Evolutionary conservation across 1,140 invertebrate species (phyloP).

Genomic region (Elysia chlorotica): DNA sequence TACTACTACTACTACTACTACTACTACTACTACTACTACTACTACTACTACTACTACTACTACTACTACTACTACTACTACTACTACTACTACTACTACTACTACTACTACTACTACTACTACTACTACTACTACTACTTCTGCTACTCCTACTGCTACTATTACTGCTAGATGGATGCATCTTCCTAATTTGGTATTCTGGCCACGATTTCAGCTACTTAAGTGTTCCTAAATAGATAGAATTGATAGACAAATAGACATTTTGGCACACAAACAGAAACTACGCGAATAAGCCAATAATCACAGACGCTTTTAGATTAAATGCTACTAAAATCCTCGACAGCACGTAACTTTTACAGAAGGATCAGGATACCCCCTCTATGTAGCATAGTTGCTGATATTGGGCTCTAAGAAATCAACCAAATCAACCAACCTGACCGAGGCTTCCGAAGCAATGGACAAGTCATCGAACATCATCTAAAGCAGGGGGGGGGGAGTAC

Average conservation of each 20-base stretch:
- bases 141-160: not conserved
- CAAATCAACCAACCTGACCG: not conserved
- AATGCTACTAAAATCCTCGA: not conserved
- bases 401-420: not conserved
- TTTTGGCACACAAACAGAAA: not conserved
- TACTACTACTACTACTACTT: not conserved
- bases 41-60: not conserved
- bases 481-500: not conserved
- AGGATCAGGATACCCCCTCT: too few relatives aligned
- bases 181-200: not conserved
- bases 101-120: conserved; percentile 2
- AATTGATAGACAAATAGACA: too few relatives aligned
- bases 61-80: not conserved
- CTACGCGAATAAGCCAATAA: not conserved
- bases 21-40: conserved; percentile 4
- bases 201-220: not conserved
- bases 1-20: not conserved
- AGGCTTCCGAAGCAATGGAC: not conserved
- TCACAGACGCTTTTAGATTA: not conserved
- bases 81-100: not conserved
- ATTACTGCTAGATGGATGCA: not conserved
- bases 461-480: not conserved
- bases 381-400: too few relatives aligned
- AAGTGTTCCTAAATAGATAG: too few relatives aligned
- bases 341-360: too few relatives aligned